Percentiles rank a stretch among this genome's conserved stretches.
Evolutionary conservation across 1,140 invertebrate genomes (phyloP).

Genomic region (Drosophila mayri): DNA sequence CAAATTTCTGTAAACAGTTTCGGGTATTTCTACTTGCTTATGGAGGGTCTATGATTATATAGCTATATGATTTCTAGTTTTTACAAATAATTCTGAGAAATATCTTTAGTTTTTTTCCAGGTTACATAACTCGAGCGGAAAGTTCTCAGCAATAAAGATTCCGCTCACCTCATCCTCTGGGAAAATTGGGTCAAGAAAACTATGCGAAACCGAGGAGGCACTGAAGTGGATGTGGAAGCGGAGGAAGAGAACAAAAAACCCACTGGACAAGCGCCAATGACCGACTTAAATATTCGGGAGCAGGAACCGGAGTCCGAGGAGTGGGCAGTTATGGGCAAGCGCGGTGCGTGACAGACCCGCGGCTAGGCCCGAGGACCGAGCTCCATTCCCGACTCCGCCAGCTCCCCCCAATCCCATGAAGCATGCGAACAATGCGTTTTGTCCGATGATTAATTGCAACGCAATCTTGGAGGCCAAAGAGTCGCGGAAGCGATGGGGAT

Average conservation of each 20-base stretch:
- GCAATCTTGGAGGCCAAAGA: slow-evolving; percentile 77
- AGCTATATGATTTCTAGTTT: not conserved
- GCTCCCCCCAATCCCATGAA: slow-evolving; percentile 12
- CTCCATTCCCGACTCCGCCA: not conserved
- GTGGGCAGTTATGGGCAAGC: slow-evolving; percentile 30
- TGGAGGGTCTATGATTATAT: not conserved
- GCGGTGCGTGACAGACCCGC: slow-evolving; percentile 30
- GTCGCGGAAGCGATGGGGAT: slow-evolving; percentile 37
- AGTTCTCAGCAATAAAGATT: slow-evolving; percentile 17
- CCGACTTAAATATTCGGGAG: slow-evolving; percentile 69
- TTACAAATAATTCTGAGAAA: not conserved
- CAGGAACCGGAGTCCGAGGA: slow-evolving; percentile 26
- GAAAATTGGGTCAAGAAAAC: slow-evolving; percentile 62
- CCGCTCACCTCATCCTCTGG: slow-evolving; percentile 12
- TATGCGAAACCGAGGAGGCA: slow-evolving; percentile 32
- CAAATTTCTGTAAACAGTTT: not conserved
- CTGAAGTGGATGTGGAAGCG: slow-evolving; percentile 8
- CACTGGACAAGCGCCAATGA: slow-evolving; percentile 58
- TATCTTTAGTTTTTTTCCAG: not conserved
- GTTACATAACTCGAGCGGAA: slow-evolving; percentile 30
- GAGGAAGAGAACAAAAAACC: slow-evolving; percentile 22
- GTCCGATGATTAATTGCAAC: slow-evolving; percentile 81
- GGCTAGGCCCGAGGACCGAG: not conserved
- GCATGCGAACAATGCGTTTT: slow-evolving; percentile 77
- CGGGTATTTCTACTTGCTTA: not conserved